Percentiles rank a stretch among this genome's conserved stretches.
Conservation (phyloP, 2,797 vertebrate genomes). For the Thunnus albacares region DNA sequence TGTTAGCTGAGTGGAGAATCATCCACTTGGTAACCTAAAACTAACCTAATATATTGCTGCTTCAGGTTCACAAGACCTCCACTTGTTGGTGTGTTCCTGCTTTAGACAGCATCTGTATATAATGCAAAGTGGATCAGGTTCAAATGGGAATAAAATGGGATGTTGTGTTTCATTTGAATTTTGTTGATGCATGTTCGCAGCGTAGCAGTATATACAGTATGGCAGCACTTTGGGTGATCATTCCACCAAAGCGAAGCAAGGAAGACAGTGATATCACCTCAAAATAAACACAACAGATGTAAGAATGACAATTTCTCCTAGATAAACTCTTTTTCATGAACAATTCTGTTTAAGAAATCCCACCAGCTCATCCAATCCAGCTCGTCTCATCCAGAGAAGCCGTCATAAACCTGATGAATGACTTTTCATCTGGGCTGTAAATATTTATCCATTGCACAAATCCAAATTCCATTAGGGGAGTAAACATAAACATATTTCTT, state of each 20-base stretch:
- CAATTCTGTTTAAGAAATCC: conserved; percentile 68
- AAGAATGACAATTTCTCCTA: conserved; percentile 58
- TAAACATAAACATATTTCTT: conserved; percentile 82
- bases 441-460: conserved; percentile 86
- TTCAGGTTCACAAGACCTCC: conserved; percentile 60
- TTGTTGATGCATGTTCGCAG: conserved; percentile 37
- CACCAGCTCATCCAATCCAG: conserved; percentile 53
- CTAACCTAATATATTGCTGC: conserved; percentile 65
- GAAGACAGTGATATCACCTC: conserved; percentile 48
- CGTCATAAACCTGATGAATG: conserved; percentile 73
- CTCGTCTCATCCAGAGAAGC: conserved; percentile 58
- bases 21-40: conserved; percentile 77
- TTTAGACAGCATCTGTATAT: conserved; percentile 31
- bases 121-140: conserved; percentile 45
- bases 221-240: conserved; percentile 22
- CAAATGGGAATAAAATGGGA: conserved; percentile 49
- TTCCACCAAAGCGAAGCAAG: background rate
- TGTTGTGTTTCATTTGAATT: conserved; percentile 47
- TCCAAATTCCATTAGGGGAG: conserved; percentile 80
- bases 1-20: conserved; percentile 72
- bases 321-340: conserved; percentile 58
- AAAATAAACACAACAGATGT: conserved; percentile 59
- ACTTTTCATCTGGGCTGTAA: conserved; percentile 76
- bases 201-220: background rate
- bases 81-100: conserved; percentile 37